phyloP scores from a whole-genome alignment of 2,113 vertebrate species.

The Sinocyclocheilus anophthalmus region DNA sequence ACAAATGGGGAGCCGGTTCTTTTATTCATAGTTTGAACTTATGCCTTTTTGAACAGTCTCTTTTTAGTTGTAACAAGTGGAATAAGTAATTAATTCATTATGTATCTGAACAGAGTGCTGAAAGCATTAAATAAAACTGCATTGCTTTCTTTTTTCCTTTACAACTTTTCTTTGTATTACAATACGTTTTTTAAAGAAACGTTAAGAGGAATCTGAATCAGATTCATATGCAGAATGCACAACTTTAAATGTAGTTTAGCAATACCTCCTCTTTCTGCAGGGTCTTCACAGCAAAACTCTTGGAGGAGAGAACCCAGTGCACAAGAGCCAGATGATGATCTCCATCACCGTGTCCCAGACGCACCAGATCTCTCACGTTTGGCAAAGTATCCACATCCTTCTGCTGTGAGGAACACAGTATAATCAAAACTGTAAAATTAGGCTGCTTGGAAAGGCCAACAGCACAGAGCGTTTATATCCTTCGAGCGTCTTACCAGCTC shows the following conservation, averaged over 20 bases:
- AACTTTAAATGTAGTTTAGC: neutral
- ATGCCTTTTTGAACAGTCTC: neutral
- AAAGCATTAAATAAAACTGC: neutral
- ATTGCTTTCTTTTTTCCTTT: neutral
- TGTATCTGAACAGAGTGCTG: neutral
- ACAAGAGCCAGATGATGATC: conserved; percentile 82
- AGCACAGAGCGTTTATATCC: neutral
- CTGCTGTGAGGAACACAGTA: conserved; percentile 73
- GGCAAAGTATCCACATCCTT: conserved; percentile 84
- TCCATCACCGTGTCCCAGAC: conserved; percentile 73
- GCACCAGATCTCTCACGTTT: conserved; percentile 83
- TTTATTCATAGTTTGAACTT: neutral
- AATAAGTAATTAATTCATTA: neutral
- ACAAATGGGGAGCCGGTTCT: no score
- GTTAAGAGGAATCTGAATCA: neutral
- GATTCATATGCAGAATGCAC: neutral
- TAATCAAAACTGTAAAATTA: neutral
- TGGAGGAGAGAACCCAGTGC: conserved; percentile 92
- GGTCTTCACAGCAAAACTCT: conserved; percentile 87
- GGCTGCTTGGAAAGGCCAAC: neutral
- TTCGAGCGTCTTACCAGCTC: conserved; percentile 80
- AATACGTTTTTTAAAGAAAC: neutral
- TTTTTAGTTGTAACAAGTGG: neutral
- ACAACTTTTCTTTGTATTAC: neutral
- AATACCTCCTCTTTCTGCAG: conserved; percentile 85